A percentile compares a stretch with the other conserved stretches of the same genome.
phyloP scores from a whole-genome alignment of 37 sponge, comb jelly and placozoan genomes.

The Chondrilla cf. caribensis region DNA sequence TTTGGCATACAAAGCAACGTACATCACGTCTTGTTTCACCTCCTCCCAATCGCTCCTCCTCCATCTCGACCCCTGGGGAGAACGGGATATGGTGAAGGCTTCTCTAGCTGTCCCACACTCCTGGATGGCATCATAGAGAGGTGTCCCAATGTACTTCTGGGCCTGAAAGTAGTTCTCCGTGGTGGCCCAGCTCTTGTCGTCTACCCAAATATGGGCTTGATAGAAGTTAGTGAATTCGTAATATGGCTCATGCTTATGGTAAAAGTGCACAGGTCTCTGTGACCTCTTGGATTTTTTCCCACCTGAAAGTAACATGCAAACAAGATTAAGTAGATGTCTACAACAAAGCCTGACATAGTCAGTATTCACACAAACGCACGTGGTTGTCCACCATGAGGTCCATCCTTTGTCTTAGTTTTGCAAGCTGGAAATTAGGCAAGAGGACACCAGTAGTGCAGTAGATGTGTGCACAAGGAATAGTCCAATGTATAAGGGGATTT shows the following conservation, averaged over 20 bases:
- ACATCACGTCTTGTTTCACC: constrained; percentile 54
- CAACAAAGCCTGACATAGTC: no score
- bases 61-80: constrained; percentile 35
- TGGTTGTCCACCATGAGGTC: no score
- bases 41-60: constrained; percentile 54
- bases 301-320: no score
- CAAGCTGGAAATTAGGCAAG: no score
- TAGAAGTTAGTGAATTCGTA: constrained; percentile 77
- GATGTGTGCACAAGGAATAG: no score
- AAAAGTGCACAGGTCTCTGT: constrained; percentile 49
- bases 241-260: constrained; percentile 56
- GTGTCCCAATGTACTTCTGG: constrained; percentile 70
- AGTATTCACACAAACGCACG: no score
- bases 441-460: no score
- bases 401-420: no score
- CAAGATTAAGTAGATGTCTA: no score
- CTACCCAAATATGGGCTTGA: constrained; percentile 14
- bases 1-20: constrained; percentile 52
- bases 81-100: constrained; percentile 52
- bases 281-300: neutral
- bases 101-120: constrained; percentile 25
- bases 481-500: no score
- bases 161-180: constrained; percentile 75
- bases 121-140: constrained; percentile 31
- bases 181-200: constrained; percentile 42